Conservation (phyloP, 2,797 vertebrate species). For the Galaxias olidus region DNA sequence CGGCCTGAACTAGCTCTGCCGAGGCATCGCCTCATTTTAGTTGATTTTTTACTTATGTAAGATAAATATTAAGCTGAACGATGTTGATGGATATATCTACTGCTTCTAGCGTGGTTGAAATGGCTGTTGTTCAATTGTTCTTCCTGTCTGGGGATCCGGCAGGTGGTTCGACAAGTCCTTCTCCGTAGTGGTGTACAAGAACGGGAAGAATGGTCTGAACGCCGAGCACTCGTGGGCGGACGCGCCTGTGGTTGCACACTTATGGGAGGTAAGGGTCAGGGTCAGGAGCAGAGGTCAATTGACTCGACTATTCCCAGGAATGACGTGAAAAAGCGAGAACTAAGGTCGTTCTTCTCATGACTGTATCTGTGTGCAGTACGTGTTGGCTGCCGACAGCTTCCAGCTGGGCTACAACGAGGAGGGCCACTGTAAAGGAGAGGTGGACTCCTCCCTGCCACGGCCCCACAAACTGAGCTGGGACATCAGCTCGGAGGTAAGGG, state of each 20-base stretch:
- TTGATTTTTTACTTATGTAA: too few species aligned
- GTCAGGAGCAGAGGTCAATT: background rate
- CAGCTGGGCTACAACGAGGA: conserved; percentile 85
- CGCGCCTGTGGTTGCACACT: conserved; percentile 82
- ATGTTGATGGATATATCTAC: too few species aligned
- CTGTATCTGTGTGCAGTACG: conserved; percentile 68
- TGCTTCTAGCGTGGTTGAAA: background rate
- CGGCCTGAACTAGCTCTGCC: too few species aligned
- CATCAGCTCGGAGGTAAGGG: conserved; percentile 78
- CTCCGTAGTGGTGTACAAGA: conserved; percentile 82
- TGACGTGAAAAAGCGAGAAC: too few species aligned
- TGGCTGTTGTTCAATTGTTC: background rate
- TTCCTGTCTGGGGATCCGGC: background rate
- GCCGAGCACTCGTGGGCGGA: conserved; percentile 91
- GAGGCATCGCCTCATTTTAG: too few species aligned
- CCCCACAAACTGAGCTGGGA: conserved; percentile 87
- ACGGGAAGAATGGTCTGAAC: conserved; percentile 86
- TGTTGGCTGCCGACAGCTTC: conserved; percentile 84
- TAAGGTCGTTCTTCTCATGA: too few species aligned
- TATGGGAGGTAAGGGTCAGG: conserved; percentile 81
- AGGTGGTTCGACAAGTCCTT: conserved; percentile 88
- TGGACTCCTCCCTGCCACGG: conserved; percentile 70
- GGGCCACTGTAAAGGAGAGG: conserved; percentile 87
- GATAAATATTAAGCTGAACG: too few species aligned
- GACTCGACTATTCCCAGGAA: too few species aligned